These are phyloP conservation scores for Frankliniella fusca DNA, from an alignment of 2,888 invertebrate genomes.

Conservation along the genomic window DNA sequence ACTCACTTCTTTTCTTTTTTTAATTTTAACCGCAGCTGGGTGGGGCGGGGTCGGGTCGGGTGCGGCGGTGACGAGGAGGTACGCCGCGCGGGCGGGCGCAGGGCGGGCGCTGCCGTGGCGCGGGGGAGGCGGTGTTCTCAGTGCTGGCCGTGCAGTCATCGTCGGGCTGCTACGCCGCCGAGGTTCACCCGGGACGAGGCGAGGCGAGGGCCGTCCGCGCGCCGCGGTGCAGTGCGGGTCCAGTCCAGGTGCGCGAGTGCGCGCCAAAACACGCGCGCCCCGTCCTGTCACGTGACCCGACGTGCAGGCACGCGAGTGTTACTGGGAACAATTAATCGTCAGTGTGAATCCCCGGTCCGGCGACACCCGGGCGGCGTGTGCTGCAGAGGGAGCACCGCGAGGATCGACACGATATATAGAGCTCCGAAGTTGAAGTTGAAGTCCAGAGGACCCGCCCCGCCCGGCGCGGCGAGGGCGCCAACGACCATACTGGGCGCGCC, in stretches of 20 bases:
- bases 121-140: not conserved
- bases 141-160: not conserved
- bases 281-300: no score
- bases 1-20: slow-evolving; percentile 9
- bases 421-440: no score
- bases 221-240: not conserved
- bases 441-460: not conserved
- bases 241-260: not conserved
- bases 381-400: not conserved
- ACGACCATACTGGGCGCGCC: not conserved
- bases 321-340: no score
- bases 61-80: not conserved
- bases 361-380: no score
- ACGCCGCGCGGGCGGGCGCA: not conserved
- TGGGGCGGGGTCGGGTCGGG: not conserved
- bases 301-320: no score
- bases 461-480: not conserved
- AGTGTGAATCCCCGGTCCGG: no score
- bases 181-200: not conserved
- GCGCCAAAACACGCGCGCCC: no score
- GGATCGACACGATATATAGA: no score
- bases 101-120: not conserved
- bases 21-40: slow-evolving; percentile 13
- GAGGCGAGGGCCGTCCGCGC: not conserved
- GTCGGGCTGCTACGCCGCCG: not conserved